Evolutionary conservation across 2,888 invertebrate genomes (phyloP).

Genomic region (Hanleya hanleyi): DNA sequence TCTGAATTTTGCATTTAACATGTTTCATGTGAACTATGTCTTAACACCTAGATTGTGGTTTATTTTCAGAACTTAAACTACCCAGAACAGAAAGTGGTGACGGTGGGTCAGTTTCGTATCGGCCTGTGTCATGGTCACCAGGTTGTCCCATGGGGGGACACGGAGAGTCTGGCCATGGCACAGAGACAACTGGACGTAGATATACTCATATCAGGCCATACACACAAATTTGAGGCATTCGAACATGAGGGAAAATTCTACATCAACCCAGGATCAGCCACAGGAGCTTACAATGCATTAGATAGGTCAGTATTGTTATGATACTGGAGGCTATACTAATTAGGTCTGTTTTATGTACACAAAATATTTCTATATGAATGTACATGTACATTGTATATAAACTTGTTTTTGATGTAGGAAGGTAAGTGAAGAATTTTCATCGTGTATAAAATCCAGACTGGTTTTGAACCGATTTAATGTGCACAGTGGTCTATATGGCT

Average conservation of each 20-base stretch:
- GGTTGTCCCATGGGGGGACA: constrained; percentile 86
- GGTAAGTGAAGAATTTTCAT: no score
- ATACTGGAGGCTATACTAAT: no score
- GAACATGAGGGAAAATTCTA: constrained; percentile 99
- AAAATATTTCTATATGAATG: no score
- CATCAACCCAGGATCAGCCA: constrained; percentile 99
- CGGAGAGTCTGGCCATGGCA: constrained; percentile 92
- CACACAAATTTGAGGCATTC: constrained; percentile 98
- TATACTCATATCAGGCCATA: constrained; percentile 98
- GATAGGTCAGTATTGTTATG: constrained; percentile 92
- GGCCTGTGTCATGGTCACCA: constrained; percentile 98
- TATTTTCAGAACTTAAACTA: constrained; percentile 82
- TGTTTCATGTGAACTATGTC: no score
- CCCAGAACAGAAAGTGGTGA: constrained; percentile 99
- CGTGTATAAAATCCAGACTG: no score
- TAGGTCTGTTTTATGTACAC: no score
- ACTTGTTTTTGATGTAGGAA: no score
- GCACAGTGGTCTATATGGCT: no score
- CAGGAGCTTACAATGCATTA: constrained; percentile 96
- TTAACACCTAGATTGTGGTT: no score
- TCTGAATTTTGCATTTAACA: no score
- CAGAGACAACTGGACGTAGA: constrained; percentile 99
- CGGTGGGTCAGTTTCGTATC: constrained; percentile 98
- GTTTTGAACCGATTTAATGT: no score
- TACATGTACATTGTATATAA: no score